Evolutionary conservation across 2,113 vertebrate genomes (phyloP).

Genomic region (Ceyx melanurus): DNA sequence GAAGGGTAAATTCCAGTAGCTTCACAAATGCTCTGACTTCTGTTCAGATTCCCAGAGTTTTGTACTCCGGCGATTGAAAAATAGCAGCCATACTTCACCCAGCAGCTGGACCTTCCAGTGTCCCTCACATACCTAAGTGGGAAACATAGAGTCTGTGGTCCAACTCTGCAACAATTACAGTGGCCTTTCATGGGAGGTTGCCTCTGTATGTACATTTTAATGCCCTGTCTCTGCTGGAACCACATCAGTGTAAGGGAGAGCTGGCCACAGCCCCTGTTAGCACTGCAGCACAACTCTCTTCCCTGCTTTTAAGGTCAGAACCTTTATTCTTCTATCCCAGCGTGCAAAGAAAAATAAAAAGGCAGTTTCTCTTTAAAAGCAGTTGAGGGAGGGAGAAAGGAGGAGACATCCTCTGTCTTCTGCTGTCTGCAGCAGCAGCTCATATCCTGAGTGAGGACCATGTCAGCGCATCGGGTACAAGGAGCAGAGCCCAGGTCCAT

Average conservation of each 20-base stretch:
- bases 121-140: not conserved
- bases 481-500: not conserved
- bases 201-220: not conserved
- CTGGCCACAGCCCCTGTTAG: not conserved
- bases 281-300: not conserved
- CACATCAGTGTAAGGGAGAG: accelerated
- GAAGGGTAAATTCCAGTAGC: not conserved
- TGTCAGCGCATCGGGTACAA: not conserved
- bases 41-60: not conserved
- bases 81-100: not conserved
- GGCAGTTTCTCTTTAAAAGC: not conserved
- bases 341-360: no score
- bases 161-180: not conserved
- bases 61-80: not conserved
- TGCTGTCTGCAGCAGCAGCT: not conserved
- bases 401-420: conserved; percentile 2
- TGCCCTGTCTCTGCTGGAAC: not conserved
- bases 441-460: conserved; percentile 12
- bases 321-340: not conserved
- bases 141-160: not conserved
- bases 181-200: not conserved
- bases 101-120: not conserved
- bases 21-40: not conserved
- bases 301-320: not conserved
- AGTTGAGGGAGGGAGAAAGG: not conserved